These are phyloP conservation scores for Miichthys miiuy DNA, from an alignment of 2,797 vertebrate species.

Conservation along the genomic window DNA sequence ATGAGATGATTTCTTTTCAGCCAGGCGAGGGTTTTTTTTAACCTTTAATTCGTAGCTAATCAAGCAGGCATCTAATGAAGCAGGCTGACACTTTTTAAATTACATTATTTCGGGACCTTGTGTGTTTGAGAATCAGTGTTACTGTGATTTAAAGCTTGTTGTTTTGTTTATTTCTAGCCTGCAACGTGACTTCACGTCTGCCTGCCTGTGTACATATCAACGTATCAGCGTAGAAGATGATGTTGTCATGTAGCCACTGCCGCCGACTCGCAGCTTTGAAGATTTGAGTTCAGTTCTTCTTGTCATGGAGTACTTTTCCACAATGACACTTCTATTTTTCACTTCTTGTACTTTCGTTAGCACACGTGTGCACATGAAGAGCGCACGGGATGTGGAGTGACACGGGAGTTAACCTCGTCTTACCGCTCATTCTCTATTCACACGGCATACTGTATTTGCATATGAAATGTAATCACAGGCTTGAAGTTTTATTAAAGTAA, in stretches of 20 bases:
- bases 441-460: conserved; percentile 59
- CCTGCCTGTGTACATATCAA: background rate
- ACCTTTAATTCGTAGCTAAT: too few relatives aligned
- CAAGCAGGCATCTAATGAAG: too few relatives aligned
- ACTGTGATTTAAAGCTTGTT: background rate
- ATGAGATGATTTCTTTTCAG: too few relatives aligned
- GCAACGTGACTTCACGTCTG: background rate
- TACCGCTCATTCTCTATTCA: conserved; percentile 63
- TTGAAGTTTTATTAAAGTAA: conserved; percentile 81
- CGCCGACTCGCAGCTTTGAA: too few relatives aligned
- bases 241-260: too few relatives aligned
- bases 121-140: too few relatives aligned
- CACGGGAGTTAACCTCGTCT: conserved; percentile 46
- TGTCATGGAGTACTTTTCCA: background rate
- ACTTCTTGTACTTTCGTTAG: too few relatives aligned
- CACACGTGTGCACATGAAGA: background rate
- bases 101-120: too few relatives aligned
- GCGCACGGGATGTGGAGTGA: conserved; percentile 12
- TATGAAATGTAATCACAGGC: conserved; percentile 79
- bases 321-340: background rate
- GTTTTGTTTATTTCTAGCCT: background rate
- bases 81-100: too few relatives aligned
- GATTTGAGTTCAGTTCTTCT: background rate
- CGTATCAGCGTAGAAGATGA: too few relatives aligned
- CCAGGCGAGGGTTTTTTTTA: too few relatives aligned